These are phyloP conservation scores for Hylia prasina DNA, from an alignment of 2,113 vertebrate species.

Conservation along the genomic window DNA sequence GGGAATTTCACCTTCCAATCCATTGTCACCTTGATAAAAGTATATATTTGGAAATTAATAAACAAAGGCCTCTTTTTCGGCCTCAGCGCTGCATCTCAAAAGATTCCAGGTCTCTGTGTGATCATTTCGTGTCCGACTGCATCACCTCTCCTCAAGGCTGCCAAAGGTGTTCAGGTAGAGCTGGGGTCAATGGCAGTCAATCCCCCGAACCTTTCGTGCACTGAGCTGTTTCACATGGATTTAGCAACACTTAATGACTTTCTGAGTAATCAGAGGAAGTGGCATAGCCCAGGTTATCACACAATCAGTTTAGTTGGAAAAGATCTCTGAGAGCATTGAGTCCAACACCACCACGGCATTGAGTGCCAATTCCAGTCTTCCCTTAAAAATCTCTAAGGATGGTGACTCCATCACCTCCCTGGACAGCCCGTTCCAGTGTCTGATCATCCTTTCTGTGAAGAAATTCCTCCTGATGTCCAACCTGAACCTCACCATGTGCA, in stretches of 20 bases:
- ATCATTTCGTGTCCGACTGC: too few relatives aligned
- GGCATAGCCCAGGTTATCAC: neutral
- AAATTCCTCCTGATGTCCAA: neutral
- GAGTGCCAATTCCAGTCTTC: neutral
- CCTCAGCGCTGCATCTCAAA: too few relatives aligned
- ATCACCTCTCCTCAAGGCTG: neutral
- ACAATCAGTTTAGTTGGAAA: neutral
- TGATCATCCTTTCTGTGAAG: neutral
- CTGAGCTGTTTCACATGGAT: rapidly evolving
- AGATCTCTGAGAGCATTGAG: neutral
- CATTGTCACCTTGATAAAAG: too few relatives aligned
- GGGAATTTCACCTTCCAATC: too few relatives aligned
- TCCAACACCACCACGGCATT: neutral
- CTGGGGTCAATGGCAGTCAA: rapidly evolving
- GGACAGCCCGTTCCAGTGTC: neutral
- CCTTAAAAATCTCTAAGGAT: neutral
- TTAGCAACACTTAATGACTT: neutral
- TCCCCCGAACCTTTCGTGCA: rapidly evolving
- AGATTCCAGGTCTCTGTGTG: too few relatives aligned
- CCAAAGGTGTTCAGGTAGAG: neutral
- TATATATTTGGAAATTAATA: too few relatives aligned
- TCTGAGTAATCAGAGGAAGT: neutral
- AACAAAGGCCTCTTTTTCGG: too few relatives aligned
- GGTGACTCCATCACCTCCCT: neutral
- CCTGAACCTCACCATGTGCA: neutral